Conservation (phyloP, 2,888 invertebrate species). For the Nudaria mundana region DNA sequence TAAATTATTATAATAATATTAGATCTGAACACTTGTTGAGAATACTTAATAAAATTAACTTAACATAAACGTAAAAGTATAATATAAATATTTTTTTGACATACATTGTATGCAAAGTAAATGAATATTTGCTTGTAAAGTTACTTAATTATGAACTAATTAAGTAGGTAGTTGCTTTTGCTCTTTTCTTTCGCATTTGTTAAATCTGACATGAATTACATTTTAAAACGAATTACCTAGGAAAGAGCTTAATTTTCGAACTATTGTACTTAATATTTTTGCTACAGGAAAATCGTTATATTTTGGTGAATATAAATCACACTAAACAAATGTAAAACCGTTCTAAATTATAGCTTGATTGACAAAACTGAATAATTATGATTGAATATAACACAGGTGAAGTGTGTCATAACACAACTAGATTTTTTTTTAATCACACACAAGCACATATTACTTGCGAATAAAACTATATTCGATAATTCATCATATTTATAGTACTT, state of each 20-base stretch:
- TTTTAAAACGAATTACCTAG: slow-evolving; percentile 19
- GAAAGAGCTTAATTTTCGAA: too few species aligned
- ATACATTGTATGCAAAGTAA: slow-evolving; percentile 31
- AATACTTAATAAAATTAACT: slow-evolving; percentile 27
- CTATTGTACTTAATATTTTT: too few species aligned
- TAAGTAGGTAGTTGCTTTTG: background rate
- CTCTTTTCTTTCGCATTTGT: background rate
- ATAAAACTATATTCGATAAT: slow-evolving; percentile 36
- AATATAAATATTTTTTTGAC: slow-evolving; percentile 22
- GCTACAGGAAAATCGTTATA: too few species aligned
- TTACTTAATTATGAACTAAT: slow-evolving; percentile 3
- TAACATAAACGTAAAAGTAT: slow-evolving; percentile 20
- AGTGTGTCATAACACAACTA: too few species aligned
- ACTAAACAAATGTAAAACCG: background rate
- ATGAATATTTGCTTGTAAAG: slow-evolving; percentile 17
- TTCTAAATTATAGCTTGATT: slow-evolving; percentile 7
- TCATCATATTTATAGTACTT: slow-evolving; percentile 33
- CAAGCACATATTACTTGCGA: slow-evolving; percentile 46
- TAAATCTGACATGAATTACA: background rate
- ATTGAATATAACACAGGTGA: too few species aligned
- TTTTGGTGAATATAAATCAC: slow-evolving; percentile 1
- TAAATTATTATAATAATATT: slow-evolving; percentile 22
- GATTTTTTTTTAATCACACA: too few species aligned
- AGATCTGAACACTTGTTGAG: slow-evolving; percentile 32
- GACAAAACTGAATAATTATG: slow-evolving; percentile 9